Conservation (phyloP, 2,888 invertebrate genomes). For the Pyrrhosoma nymphula region DNA sequence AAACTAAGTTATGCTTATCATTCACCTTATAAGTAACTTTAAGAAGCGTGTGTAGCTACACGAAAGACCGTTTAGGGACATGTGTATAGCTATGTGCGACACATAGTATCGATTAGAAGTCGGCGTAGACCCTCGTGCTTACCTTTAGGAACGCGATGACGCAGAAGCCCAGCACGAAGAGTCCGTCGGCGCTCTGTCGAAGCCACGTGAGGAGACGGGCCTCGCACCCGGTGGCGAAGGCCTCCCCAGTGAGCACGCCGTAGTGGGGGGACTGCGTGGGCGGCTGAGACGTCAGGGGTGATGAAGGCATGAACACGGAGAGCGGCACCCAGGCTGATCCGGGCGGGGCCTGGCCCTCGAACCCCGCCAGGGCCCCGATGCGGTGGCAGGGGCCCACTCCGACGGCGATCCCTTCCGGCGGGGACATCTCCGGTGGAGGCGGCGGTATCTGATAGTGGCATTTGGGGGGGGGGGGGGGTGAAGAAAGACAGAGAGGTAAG, state of each 20-base stretch:
- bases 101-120: not conserved
- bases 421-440: slow-evolving; percentile 70
- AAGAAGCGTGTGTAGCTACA: no score
- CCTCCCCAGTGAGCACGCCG: slow-evolving; percentile 76
- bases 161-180: slow-evolving; percentile 91
- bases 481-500: not conserved
- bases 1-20: no score
- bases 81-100: no score
- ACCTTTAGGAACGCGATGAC: slow-evolving; percentile 93
- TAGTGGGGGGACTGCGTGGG: slow-evolving; percentile 76
- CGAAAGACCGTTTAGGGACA: no score
- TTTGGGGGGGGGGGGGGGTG: not conserved
- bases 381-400: slow-evolving; percentile 73
- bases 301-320: slow-evolving; percentile 69
- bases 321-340: slow-evolving; percentile 68
- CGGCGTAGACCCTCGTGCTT: slow-evolving; percentile 75
- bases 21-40: no score
- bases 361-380: slow-evolving; percentile 72
- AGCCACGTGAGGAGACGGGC: slow-evolving; percentile 87
- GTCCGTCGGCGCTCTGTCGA: slow-evolving; percentile 87
- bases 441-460: slow-evolving; percentile 22
- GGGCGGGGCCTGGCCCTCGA: slow-evolving; percentile 14
- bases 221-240: slow-evolving; percentile 84
- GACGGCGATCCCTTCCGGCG: slow-evolving; percentile 70
- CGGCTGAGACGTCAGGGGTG: slow-evolving; percentile 33